Percentiles rank a stretch among this genome's conserved stretches.
Evolutionary conservation across 2,888 invertebrate genomes (phyloP).

Genomic region (Drosophila demipolita): DNA sequence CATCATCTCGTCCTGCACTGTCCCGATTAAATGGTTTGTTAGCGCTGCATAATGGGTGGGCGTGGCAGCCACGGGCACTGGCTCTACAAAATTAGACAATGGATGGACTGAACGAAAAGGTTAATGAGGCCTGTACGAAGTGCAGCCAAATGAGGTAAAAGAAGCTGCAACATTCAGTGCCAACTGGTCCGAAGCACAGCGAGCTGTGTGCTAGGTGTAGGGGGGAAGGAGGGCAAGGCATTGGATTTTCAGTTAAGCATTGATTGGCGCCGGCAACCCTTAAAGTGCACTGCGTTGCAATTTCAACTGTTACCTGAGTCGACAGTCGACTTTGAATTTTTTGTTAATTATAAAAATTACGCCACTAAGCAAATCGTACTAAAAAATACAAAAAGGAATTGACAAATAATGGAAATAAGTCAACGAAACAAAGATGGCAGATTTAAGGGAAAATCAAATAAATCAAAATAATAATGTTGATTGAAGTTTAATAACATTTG

Average conservation of each 20-base stretch:
- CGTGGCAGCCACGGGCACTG: constrained; percentile 32
- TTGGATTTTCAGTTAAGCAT: constrained; percentile 9
- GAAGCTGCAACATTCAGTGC: constrained; percentile 21
- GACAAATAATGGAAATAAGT: not conserved
- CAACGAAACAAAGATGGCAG: not conserved
- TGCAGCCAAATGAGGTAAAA: constrained; percentile 40
- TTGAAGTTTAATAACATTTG: not conserved
- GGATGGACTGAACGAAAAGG: constrained; percentile 57
- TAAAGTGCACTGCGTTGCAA: not conserved
- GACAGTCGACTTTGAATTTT: constrained; percentile 1
- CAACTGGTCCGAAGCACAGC: constrained; percentile 3
- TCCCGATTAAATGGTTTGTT: constrained; percentile 67
- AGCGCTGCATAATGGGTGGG: constrained; percentile 48
- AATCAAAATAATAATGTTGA: too few species aligned
- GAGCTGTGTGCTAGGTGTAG: not conserved
- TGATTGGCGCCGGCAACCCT: constrained; percentile 20
- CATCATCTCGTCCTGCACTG: constrained; percentile 14
- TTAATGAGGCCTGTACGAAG: constrained; percentile 73
- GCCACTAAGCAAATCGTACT: constrained; percentile 21
- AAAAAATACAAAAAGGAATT: not conserved
- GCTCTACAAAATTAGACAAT: constrained; percentile 64
- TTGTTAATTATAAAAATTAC: constrained; percentile 34
- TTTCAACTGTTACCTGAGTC: not conserved
- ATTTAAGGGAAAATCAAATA: too few species aligned
- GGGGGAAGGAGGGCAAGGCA: not conserved